These are phyloP conservation scores for Calliphora vomitoria DNA, from an alignment of 2,888 invertebrate species.

Conservation along the genomic window DNA sequence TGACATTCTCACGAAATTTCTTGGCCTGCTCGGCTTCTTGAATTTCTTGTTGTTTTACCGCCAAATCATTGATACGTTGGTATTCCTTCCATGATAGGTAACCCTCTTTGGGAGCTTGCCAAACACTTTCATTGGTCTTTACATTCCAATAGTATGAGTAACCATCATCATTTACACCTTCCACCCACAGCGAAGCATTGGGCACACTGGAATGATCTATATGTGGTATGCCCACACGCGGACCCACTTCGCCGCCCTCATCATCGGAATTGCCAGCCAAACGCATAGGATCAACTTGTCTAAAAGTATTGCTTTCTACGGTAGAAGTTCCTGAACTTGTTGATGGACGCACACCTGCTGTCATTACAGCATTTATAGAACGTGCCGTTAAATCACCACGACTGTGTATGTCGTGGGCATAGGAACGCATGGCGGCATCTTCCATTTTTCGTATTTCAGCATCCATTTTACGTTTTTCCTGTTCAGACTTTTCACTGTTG, in stretches of 20 bases:
- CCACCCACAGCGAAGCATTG: constrained; percentile 89
- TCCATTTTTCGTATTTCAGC: constrained; percentile 95
- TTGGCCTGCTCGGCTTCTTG: constrained; percentile 85
- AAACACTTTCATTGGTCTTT: constrained; percentile 91
- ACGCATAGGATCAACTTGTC: constrained; percentile 83
- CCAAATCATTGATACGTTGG: constrained; percentile 85
- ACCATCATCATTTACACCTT: constrained; percentile 90
- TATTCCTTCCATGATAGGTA: constrained; percentile 89
- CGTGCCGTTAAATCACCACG: constrained; percentile 83
- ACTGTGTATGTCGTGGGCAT: constrained; percentile 91
- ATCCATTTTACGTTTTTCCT: constrained; percentile 91
- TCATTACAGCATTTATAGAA: constrained; percentile 80
- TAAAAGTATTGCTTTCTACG: constrained; percentile 29
- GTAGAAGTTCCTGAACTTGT: constrained; percentile 75
- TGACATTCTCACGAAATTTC: constrained; percentile 84
- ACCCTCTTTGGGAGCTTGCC: constrained; percentile 90
- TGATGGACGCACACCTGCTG: constrained; percentile 78
- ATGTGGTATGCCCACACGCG: constrained; percentile 79
- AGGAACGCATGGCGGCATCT: constrained; percentile 94
- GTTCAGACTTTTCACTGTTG: constrained; percentile 92
- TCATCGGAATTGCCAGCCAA: constrained; percentile 81
- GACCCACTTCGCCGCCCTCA: constrained; percentile 78
- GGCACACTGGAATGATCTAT: constrained; percentile 79
- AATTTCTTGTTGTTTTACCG: constrained; percentile 85
- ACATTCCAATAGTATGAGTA: constrained; percentile 94